Evolutionary conservation across 2,888 invertebrate genomes (phyloP), one percentile per base, ranked within the genome.

Genomic region (Oscheius sp.): DNA sequence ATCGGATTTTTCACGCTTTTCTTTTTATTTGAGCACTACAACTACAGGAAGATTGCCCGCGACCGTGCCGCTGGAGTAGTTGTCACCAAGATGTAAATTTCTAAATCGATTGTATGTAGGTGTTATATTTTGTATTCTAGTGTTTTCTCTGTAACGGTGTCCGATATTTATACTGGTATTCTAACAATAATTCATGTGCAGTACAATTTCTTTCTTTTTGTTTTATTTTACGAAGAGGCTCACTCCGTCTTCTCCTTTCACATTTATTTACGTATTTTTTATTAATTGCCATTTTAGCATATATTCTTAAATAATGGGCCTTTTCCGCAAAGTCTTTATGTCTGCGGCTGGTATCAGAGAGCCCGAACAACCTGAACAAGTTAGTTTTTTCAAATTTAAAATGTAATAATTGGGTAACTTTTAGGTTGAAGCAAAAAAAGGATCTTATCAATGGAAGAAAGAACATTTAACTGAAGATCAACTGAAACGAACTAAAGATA

Each of bases 241-340:
- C 35, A 66, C 35, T 66, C 66, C 49, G 66, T n/a, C 27, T 18
- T 16, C 66, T 49, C 66, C 23, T 69, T 55, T 55, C 23, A n/a
- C 46, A 41, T n/a, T 77, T 56, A 27, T 25, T 55, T 61, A 41
- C 41, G 59, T 55, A 73, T 53, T 53, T 59, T 16, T 41, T 35
- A 25, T 53, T 49, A 52, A n/a, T 7, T 18, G 27, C 13, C 27
- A 41, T n/a, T 29, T 6, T 5, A 29, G 18, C 41, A 49, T 16
- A 70, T 21, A 49, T 59, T 29, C 58, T n/a, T 59, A 61, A 43
- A 64, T 13, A 43, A 84, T 84, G 84, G 84, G 82, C 74, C 58
- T 84, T 55, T 82, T 84, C 76, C 78, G 84, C 55, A 79, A 73
- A 41, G 80, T 72, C 41, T 77, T 84, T 69, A 79, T 82, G 81